Evolutionary conservation across 2,797 vertebrate species (phyloP).

Genomic region (Spatula versicolor): DNA sequence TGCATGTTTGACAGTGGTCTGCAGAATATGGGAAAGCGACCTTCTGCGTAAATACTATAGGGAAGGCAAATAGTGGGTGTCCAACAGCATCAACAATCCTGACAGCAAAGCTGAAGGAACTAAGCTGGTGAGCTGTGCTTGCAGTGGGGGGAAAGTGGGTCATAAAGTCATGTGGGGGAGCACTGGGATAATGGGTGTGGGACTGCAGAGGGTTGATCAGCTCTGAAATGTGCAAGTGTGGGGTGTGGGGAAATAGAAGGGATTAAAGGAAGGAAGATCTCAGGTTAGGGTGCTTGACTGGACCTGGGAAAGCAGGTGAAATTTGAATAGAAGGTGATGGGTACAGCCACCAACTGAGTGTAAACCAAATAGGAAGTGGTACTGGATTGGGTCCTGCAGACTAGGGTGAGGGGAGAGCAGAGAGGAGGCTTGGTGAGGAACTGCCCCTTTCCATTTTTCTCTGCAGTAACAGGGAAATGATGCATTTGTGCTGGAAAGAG

Average conservation of each 20-base stretch:
- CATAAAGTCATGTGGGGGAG: neutral
- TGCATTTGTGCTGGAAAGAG: neutral
- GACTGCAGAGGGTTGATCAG: neutral
- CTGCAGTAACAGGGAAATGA: neutral
- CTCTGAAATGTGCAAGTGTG: neutral
- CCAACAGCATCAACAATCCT: neutral
- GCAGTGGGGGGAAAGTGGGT: neutral
- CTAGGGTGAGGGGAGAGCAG: neutral
- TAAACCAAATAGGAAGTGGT: fast-evolving
- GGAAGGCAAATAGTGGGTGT: neutral
- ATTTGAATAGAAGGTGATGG: neutral
- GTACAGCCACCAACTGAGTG: neutral
- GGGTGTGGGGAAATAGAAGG: neutral
- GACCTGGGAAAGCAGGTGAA: neutral
- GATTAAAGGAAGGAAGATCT: neutral
- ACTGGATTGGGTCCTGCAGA: neutral
- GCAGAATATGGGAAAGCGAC: neutral
- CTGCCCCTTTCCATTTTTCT: neutral
- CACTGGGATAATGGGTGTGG: neutral
- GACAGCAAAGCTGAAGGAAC: neutral
- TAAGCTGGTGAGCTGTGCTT: neutral
- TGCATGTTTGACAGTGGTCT: fast-evolving
- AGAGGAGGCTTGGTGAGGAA: neutral
- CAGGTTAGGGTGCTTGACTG: neutral
- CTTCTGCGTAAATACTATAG: neutral